Base-by-base conservation (phyloP, 2,888 invertebrate genomes). In the Clusia tigrina region DNA sequence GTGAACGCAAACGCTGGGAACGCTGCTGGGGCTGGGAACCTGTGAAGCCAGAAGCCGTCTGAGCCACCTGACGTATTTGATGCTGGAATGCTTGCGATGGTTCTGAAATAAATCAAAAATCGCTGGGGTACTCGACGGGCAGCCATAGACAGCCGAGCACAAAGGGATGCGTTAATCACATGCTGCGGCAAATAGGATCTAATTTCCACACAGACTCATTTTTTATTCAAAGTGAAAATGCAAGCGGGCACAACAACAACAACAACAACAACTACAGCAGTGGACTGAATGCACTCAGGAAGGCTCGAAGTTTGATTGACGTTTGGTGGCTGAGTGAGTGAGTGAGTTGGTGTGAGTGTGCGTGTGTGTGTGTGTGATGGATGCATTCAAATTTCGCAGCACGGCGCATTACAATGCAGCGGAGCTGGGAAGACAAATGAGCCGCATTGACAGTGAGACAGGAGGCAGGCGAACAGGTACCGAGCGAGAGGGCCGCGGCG, bases 111-210 rank as follows among this genome's bases (percentile, higher is more conserved):
- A 72, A 72, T 70, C 69, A 70, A 65, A 70, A 73, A 64, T 67
- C 68, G 61, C 63, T 64, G 62, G 62, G 42, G 23, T 51, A 63
- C 65, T 61, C 69, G 68, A 37, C 68, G 38, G n/a, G 52, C 37
- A 42, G 22, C 37, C 56, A n/a, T n/a, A n/a, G n/a, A n/a, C 56
- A 65, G 51, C 52, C n/a, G n/a, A 51, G 18, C 62, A 60, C 74
- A 75, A 75, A 75, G 74, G 69, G 70, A 71, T 62, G 73, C 77
- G 75, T 74, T 76, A 75, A 75, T 75, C 74, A 73, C 74, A 75
- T 70, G 77, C 77, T 74, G 77, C 64, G 77, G 73, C 75, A 77
- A 76, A 74, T 74, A 78, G 77, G 78, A 80, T 78, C 78, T 78
- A 77, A 80, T 78, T 80, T 78, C 77, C 71, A 73, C 69, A 71